phyloP scores from a whole-genome alignment of 2,888 invertebrate genomes.

The Philhelius pedissequus region DNA sequence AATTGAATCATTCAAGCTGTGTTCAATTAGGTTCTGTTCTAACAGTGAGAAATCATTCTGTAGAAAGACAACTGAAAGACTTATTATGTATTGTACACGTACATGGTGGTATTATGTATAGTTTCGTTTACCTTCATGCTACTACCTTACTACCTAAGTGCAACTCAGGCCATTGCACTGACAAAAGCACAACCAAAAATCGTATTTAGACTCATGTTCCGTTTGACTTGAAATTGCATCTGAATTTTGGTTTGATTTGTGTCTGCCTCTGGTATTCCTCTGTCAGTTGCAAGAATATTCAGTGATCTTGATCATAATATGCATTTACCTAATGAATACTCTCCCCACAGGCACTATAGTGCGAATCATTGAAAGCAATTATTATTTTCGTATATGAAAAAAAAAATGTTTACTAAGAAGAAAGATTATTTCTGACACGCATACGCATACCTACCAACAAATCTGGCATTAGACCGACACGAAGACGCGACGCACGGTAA shows the following conservation, averaged over 20 bases:
- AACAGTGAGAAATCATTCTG: background rate
- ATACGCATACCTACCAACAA: background rate
- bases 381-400: slow-evolving; percentile 1
- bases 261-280: slow-evolving; percentile 52
- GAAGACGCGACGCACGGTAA: background rate
- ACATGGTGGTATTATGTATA: no score
- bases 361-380: slow-evolving; percentile 18
- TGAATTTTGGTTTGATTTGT: slow-evolving; percentile 18
- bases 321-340: slow-evolving; percentile 43
- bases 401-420: slow-evolving; percentile 25
- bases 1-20: slow-evolving; percentile 43
- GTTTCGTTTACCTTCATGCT: no score
- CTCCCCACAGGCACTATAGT: slow-evolving; percentile 23
- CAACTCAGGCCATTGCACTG: background rate
- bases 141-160: background rate
- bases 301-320: slow-evolving; percentile 55
- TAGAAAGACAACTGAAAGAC: background rate
- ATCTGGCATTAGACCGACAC: background rate
- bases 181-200: background rate
- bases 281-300: slow-evolving; percentile 60
- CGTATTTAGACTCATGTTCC: background rate
- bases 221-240: slow-evolving; percentile 50
- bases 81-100: background rate
- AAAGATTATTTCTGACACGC: slow-evolving; percentile 31
- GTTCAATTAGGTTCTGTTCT: slow-evolving; percentile 31